Evolutionary conservation across 64 coral and sea anemone species (phyloP).

Genomic region (Porites australiensis): DNA sequence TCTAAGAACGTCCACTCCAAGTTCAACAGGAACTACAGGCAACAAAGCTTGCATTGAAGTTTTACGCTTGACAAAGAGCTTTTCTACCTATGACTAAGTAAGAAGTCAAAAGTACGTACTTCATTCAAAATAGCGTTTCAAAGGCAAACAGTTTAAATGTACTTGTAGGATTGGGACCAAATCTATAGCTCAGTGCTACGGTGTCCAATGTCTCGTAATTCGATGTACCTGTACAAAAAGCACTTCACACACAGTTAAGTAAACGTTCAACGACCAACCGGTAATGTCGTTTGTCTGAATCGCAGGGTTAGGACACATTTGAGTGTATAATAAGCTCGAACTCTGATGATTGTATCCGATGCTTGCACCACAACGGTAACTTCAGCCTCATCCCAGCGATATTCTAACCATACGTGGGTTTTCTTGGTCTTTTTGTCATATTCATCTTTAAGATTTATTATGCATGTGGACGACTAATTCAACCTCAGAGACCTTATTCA

Average conservation of each 20-base stretch:
- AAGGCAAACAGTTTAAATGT: too few species aligned
- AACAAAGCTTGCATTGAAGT: background rate
- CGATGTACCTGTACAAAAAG: background rate
- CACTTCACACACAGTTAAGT: background rate
- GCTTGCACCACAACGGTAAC: slow-evolving; percentile 19
- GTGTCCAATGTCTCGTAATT: too few species aligned
- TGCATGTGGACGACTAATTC: slow-evolving; percentile 47
- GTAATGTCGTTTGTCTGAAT: slow-evolving; percentile 44
- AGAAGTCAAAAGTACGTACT: too few species aligned
- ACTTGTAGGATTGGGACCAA: too few species aligned
- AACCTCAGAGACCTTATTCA: background rate
- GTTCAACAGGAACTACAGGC: slow-evolving; percentile 47
- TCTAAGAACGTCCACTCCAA: slow-evolving; percentile 18
- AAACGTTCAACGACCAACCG: background rate
- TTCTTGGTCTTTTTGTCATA: slow-evolving; percentile 59
- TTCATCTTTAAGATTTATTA: slow-evolving; percentile 22
- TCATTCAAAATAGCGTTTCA: too few species aligned
- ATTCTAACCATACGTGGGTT: slow-evolving; percentile 3
- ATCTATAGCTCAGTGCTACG: too few species aligned
- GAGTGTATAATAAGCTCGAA: slow-evolving; percentile 23
- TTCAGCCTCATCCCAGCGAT: slow-evolving; percentile 15
- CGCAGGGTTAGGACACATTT: slow-evolving; percentile 16
- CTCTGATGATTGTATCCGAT: background rate
- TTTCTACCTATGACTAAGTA: too few species aligned
- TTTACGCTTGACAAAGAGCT: background rate